Percentiles rank a stretch among this genome's conserved stretches.
Conservation (phyloP, 2,888 invertebrate genomes). For the Griposia aprilina region DNA sequence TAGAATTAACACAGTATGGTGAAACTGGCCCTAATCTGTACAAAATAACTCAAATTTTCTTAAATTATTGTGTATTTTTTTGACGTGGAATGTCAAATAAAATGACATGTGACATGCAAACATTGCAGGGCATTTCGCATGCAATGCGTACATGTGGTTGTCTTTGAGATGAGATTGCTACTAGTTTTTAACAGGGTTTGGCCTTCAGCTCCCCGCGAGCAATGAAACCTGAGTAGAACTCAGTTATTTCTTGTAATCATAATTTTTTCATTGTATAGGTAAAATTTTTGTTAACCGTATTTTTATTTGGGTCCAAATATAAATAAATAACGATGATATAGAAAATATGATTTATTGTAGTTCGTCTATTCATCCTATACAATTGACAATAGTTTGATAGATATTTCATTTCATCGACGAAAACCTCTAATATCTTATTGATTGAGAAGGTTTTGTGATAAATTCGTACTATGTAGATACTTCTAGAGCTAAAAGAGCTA, state of each 20-base stretch:
- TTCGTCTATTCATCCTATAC: neutral
- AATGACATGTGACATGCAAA: neutral
- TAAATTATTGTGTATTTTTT: neutral
- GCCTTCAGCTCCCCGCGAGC: neutral
- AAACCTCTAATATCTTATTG: neutral
- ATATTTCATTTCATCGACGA: constrained; percentile 9
- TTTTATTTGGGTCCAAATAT: constrained; percentile 2
- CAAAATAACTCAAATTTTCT: neutral
- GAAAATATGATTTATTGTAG: neutral
- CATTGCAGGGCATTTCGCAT: neutral
- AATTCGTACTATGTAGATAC: neutral
- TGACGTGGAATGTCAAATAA: neutral
- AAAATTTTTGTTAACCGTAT: constrained; percentile 6
- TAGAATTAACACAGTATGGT: too few relatives aligned
- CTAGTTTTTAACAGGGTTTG: neutral
- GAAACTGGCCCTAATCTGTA: neutral
- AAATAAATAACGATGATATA: constrained; percentile 3
- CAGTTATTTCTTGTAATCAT: neutral
- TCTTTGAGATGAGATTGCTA: neutral
- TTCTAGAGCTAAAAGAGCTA: neutral
- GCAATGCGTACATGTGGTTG: neutral
- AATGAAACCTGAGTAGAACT: neutral
- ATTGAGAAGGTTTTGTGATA: neutral
- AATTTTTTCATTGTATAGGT: neutral
- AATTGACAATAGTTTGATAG: neutral